These are phyloP conservation scores for Corythornis leucogaster DNA, from an alignment of 2,797 vertebrate species.

Conservation along the genomic window DNA sequence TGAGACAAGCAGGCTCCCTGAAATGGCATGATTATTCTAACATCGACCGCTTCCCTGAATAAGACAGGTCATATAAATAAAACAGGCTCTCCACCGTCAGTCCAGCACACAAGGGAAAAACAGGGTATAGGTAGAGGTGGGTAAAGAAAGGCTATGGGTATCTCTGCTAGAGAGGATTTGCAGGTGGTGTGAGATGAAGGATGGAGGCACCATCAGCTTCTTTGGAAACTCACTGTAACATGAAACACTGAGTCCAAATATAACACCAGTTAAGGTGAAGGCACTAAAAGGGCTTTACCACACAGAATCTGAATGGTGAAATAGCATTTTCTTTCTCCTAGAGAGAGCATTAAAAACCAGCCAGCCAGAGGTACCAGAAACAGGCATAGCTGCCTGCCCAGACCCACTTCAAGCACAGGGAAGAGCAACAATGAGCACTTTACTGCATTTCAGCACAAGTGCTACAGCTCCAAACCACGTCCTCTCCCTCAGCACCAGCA, in stretches of 20 bases:
- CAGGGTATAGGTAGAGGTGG: background rate
- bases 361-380: background rate
- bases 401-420: background rate
- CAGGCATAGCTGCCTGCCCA: background rate
- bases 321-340: background rate
- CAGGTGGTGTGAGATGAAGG: background rate
- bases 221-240: background rate
- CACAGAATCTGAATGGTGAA: background rate
- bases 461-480: background rate
- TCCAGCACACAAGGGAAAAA: background rate
- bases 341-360: background rate
- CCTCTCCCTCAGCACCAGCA: background rate
- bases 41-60: background rate
- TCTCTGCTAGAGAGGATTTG: background rate
- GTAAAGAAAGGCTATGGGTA: background rate
- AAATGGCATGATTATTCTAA: constrained; percentile 13
- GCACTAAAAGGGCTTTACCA: background rate
- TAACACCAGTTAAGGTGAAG: background rate
- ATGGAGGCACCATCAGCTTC: background rate
- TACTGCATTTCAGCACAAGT: background rate
- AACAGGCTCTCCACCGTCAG: background rate
- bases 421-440: background rate
- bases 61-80: constrained; percentile 2
- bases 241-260: background rate
- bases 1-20: background rate